Percentiles rank a stretch among this genome's conserved stretches.
These are phyloP conservation scores for Tetranychus piercei DNA, from an alignment of 2,888 invertebrate genomes.

Conservation along the genomic window DNA sequence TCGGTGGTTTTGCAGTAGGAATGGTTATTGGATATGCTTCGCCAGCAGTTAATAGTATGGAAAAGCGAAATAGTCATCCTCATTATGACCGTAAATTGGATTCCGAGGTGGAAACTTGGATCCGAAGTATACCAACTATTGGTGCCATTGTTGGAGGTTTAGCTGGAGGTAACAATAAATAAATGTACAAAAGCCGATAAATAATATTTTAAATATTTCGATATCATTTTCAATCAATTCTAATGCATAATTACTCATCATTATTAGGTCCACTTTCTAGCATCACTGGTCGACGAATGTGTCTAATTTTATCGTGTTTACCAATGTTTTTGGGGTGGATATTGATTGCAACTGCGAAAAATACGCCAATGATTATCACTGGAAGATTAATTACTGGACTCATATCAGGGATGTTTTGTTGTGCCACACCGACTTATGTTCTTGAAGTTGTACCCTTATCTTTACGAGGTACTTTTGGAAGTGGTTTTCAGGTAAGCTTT, in stretches of 20 bases:
- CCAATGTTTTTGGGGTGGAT: conserved; percentile 12
- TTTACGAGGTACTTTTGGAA: conserved; percentile 9
- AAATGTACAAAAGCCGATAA: neutral
- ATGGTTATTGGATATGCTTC: conserved; percentile 49
- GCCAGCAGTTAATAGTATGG: conserved; percentile 57
- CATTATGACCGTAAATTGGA: conserved; percentile 20
- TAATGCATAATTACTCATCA: too few relatives aligned
- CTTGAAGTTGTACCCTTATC: neutral
- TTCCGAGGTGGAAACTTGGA: conserved; percentile 10
- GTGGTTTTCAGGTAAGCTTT: neutral
- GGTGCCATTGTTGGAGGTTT: conserved; percentile 19
- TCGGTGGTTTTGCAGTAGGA: neutral
- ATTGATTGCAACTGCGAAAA: neutral
- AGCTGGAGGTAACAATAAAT: conserved; percentile 9
- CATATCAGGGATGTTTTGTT: neutral
- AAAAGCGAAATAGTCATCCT: conserved; percentile 25
- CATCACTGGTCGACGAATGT: neutral
- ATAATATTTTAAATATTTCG: too few relatives aligned
- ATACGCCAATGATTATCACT: neutral
- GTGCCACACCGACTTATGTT: neutral
- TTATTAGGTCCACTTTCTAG: neutral
- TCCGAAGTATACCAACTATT: conserved; percentile 9
- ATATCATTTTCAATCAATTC: neutral
- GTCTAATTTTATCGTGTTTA: neutral
- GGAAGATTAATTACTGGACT: conserved; percentile 5